Evolutionary conservation across 2,113 vertebrate species (phyloP).

Genomic region (Sminthopsis crassicaudata): DNA sequence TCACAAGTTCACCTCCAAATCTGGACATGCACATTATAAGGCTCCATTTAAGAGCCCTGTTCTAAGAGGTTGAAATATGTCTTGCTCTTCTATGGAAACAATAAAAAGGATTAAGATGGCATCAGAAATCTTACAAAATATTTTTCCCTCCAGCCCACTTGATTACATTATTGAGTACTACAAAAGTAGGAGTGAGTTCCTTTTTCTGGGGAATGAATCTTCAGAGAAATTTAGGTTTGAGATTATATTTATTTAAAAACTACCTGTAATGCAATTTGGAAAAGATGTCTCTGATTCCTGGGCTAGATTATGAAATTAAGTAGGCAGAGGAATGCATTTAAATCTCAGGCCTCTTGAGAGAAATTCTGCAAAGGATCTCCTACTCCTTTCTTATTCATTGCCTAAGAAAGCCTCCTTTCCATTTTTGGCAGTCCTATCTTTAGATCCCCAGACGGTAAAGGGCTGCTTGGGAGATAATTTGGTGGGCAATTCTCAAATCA

Average conservation of each 20-base stretch:
- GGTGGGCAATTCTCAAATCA: slow-evolving; percentile 40
- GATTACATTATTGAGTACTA: slow-evolving; percentile 60
- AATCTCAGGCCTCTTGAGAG: slow-evolving; percentile 12
- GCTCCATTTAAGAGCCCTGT: background rate
- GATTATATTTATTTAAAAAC: slow-evolving; percentile 52
- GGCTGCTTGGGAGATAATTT: background rate
- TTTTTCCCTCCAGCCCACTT: slow-evolving; percentile 15
- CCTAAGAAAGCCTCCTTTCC: background rate
- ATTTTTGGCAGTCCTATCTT: background rate
- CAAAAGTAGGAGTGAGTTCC: slow-evolving; percentile 29
- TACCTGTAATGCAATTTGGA: slow-evolving; percentile 10
- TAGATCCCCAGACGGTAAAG: background rate
- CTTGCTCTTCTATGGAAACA: background rate
- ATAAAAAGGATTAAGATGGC: slow-evolving; percentile 68
- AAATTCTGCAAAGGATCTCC: background rate
- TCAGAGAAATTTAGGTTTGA: slow-evolving; percentile 42
- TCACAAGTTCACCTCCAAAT: too few relatives aligned
- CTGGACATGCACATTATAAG: too few relatives aligned
- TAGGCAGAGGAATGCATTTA: slow-evolving; percentile 13
- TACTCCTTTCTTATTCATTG: background rate
- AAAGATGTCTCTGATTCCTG: slow-evolving; percentile 51
- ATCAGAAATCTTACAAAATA: slow-evolving; percentile 63
- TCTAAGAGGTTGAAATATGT: background rate
- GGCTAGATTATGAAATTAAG: slow-evolving; percentile 46
- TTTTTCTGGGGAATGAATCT: slow-evolving; percentile 43